Conservation (phyloP, 2,113 vertebrate species). For the Protomyctophum bolini region DNA sequence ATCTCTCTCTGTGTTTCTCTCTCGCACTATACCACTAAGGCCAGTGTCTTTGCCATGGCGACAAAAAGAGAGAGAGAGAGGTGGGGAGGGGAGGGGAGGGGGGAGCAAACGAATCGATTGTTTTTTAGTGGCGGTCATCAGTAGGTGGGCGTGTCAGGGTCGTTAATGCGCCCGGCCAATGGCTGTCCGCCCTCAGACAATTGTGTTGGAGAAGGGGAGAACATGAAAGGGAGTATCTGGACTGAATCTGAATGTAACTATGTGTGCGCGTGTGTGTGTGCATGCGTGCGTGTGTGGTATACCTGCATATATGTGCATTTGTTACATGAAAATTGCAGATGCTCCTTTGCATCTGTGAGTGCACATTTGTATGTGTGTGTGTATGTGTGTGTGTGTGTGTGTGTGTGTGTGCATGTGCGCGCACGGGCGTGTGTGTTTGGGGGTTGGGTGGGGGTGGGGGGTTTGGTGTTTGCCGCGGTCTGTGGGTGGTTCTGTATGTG, state of each 20-base stretch:
- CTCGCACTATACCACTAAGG: constrained; percentile 68
- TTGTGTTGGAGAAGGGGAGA: background rate
- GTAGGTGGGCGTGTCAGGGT: constrained; percentile 30
- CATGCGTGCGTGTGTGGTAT: background rate
- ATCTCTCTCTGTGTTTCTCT: background rate
- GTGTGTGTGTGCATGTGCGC: constrained; percentile 3
- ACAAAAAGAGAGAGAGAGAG: constrained; percentile 37
- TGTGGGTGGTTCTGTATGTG: too few relatives aligned
- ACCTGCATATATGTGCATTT: too few relatives aligned
- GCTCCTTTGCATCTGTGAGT: too few relatives aligned
- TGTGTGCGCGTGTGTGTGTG: background rate
- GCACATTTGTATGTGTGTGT: background rate
- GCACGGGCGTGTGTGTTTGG: background rate
- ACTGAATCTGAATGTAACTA: too few relatives aligned
- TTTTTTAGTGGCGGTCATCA: constrained; percentile 76
- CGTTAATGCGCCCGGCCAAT: background rate
- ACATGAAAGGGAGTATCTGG: background rate
- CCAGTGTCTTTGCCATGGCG: constrained; percentile 72
- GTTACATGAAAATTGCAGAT: too few relatives aligned
- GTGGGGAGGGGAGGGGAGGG: too few relatives aligned
- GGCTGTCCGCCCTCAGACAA: background rate
- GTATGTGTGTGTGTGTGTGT: background rate
- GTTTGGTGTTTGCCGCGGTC: too few relatives aligned
- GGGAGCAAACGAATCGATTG: constrained; percentile 70
- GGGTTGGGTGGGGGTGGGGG: background rate